phyloP scores from a whole-genome alignment of 2,113 vertebrate genomes.

The Orthonyx spaldingii region DNA sequence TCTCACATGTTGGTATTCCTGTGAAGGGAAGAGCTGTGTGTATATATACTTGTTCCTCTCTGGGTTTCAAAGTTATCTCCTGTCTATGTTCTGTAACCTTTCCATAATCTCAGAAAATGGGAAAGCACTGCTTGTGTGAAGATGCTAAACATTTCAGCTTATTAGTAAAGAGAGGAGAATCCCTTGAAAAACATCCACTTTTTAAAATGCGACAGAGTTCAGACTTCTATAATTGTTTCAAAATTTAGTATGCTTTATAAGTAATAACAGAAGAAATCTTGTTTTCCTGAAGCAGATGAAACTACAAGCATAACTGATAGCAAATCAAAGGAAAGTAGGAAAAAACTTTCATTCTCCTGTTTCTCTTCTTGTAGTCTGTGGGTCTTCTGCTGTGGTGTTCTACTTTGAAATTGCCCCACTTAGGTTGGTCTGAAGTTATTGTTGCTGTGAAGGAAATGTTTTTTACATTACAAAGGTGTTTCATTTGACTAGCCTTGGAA shows the following conservation, averaged over 20 bases:
- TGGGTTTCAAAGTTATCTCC: neutral
- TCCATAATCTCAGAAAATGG: neutral
- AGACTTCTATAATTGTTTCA: neutral
- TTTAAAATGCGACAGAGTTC: neutral
- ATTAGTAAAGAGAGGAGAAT: neutral
- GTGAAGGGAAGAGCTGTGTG: neutral
- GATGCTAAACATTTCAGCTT: neutral
- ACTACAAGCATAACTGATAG: neutral
- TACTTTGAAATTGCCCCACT: conserved; percentile 24
- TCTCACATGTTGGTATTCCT: neutral
- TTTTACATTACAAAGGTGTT: neutral
- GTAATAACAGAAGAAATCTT: neutral
- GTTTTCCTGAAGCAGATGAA: neutral
- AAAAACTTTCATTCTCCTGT: neutral
- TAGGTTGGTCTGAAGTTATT: conserved; percentile 27
- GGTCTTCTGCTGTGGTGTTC: neutral
- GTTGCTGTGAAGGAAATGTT: neutral
- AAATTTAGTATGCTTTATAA: neutral
- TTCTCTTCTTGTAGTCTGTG: neutral
- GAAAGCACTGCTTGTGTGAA: neutral
- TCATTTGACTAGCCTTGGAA: conserved; percentile 20
- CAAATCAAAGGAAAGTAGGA: neutral
- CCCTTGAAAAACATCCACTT: neutral
- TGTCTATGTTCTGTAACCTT: neutral
- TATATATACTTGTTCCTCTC: neutral